Evolutionary conservation across 2,797 vertebrate genomes (phyloP).

Genomic region (Eupleurogrammus muticus): DNA sequence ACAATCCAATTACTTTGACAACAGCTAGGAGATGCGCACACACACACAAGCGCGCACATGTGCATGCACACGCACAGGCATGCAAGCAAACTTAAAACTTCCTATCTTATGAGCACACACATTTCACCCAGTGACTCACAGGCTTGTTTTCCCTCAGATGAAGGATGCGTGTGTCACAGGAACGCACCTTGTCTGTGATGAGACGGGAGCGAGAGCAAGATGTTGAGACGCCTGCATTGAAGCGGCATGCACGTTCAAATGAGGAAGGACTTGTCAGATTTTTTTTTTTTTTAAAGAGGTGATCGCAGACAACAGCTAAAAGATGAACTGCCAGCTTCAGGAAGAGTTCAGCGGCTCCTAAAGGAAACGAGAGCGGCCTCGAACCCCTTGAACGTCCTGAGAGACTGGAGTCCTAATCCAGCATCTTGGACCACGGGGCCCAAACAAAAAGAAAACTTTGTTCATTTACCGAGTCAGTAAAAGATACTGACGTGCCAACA

Average conservation of each 20-base stretch:
- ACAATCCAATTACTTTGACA: conserved; percentile 50
- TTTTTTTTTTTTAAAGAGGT: conserved; percentile 6
- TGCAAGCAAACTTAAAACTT: conserved; percentile 1
- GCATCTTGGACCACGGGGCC: no score
- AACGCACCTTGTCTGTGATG: conserved; percentile 21
- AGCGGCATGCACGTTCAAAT: conserved; percentile 25
- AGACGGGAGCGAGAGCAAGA: conserved; percentile 14
- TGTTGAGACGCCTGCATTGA: background rate
- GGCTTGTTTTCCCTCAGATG: conserved; percentile 2
- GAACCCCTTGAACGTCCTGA: no score
- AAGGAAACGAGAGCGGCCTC: background rate
- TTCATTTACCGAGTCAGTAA: no score
- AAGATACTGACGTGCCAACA: no score
- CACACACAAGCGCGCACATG: conserved; percentile 1
- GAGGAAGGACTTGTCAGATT: conserved; percentile 11
- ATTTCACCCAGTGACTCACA: conserved; percentile 5
- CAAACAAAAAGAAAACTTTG: no score
- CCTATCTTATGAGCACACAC: background rate
- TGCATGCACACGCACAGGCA: background rate
- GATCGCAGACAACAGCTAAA: conserved; percentile 7
- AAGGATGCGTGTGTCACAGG: conserved; percentile 18
- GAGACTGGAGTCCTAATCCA: no score
- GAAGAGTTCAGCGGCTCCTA: background rate
- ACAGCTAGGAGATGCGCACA: conserved; percentile 7
- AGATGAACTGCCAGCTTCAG: conserved; percentile 1